A percentile compares a stretch with the other conserved stretches of the same genome.
Evolutionary conservation across 2,888 invertebrate species (phyloP).

Genomic region (Balanococcus diminutus): DNA sequence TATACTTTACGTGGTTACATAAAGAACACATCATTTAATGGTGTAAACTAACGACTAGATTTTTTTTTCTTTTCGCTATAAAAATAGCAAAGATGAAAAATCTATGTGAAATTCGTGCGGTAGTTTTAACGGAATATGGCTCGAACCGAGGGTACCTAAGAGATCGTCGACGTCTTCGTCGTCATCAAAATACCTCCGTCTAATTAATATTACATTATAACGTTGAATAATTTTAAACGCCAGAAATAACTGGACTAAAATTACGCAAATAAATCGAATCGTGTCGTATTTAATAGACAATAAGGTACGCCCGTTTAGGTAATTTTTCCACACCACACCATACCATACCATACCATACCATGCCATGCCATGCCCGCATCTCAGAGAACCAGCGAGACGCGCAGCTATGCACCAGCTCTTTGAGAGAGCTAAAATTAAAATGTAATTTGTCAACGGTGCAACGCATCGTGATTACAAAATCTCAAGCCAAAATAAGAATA

Average conservation of each 20-base stretch:
- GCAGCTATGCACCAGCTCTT: background rate
- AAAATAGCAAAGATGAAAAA: conserved; percentile 11
- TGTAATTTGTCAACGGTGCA: background rate
- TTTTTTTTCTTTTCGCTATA: background rate
- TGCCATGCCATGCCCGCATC: background rate
- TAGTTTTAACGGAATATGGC: background rate
- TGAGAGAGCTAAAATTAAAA: background rate
- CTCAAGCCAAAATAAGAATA: too few species aligned
- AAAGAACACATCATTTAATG: conserved; percentile 15
- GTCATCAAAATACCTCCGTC: background rate
- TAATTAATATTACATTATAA: conserved; percentile 40
- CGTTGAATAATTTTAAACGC: conserved; percentile 14
- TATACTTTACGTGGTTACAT: conserved; percentile 12
- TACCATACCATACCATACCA: too few species aligned
- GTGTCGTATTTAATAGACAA: conserved; percentile 25
- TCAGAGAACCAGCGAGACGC: background rate
- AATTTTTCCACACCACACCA: too few species aligned
- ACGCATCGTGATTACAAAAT: background rate
- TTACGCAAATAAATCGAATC: conserved; percentile 42
- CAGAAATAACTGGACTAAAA: conserved; percentile 29
- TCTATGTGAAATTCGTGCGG: background rate
- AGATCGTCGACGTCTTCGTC: background rate
- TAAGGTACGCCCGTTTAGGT: conserved; percentile 22
- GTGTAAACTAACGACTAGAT: background rate
- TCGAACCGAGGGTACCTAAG: too few species aligned